phyloP scores from a whole-genome alignment of 2,113 vertebrate genomes.

The Charina bottae region DNA sequence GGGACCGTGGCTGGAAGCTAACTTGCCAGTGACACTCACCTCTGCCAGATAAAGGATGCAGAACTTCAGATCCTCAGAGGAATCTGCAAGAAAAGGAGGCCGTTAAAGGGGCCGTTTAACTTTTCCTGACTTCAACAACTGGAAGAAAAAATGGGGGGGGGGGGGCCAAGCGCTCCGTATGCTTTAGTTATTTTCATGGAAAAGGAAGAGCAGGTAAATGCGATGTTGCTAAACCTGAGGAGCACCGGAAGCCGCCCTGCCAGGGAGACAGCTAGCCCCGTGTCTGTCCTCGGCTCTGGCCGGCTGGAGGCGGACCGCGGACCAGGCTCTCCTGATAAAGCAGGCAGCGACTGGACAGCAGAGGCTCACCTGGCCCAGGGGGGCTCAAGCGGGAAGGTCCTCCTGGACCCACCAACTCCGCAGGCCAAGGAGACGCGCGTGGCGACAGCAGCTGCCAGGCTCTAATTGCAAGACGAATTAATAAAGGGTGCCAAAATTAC shows the following conservation, averaged over 20 bases:
- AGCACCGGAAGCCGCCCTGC: not conserved
- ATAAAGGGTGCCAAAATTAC: no score
- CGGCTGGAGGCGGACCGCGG: not conserved
- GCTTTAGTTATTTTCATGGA: not conserved
- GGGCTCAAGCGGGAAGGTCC: no score
- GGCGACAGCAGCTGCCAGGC: not conserved
- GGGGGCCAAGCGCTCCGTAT: not conserved
- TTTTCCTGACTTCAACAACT: not conserved
- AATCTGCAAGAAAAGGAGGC: conserved; percentile 60
- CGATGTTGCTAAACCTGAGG: not conserved
- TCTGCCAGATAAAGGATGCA: conserved; percentile 85
- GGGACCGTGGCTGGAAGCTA: not conserved
- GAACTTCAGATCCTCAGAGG: conserved; percentile 83
- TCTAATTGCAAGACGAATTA: not conserved
- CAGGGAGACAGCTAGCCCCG: not conserved
- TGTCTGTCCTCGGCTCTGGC: not conserved
- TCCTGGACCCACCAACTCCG: not conserved
- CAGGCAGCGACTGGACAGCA: not conserved
- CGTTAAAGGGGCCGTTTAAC: conserved; percentile 31
- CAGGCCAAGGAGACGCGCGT: not conserved
- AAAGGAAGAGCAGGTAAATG: not conserved
- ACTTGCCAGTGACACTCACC: conserved; percentile 70
- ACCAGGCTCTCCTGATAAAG: not conserved
- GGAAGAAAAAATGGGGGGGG: not conserved
- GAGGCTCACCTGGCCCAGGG: not conserved